Percentiles rank a stretch among this genome's conserved stretches.
Conservation (phyloP, 1,140 invertebrate species). For the Meloidogyne floridensis region DNA sequence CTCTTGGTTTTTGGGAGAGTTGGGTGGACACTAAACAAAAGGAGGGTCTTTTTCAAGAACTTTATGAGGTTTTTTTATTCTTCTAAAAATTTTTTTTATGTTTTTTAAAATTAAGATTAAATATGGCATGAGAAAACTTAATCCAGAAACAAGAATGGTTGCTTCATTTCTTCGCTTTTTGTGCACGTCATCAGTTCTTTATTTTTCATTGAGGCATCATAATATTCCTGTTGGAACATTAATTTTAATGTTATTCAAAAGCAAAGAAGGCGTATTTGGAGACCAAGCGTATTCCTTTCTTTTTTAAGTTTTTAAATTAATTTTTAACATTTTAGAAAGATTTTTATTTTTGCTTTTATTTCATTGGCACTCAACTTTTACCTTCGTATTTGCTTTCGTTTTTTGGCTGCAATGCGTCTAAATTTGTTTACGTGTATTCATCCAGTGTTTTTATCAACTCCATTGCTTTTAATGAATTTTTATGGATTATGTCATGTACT, state of each 20-base stretch:
- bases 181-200: conserved; percentile 36
- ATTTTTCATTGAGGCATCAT: conserved; percentile 29
- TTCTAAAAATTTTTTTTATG: conserved; percentile 1
- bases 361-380: conserved; percentile 39
- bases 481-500: conserved; percentile 34
- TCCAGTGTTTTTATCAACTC: conserved; percentile 28
- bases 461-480: conserved; percentile 43
- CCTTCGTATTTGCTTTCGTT: conserved; percentile 47
- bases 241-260: conserved; percentile 32
- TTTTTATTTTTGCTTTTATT: conserved; percentile 48
- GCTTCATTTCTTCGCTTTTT: conserved; percentile 41
- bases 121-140: conserved; percentile 56
- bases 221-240: conserved; percentile 34
- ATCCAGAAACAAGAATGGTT: conserved; percentile 43
- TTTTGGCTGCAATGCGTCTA: conserved; percentile 54
- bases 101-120: conserved; percentile 50
- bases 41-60: conserved; percentile 44
- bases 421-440: neutral
- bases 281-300: conserved; percentile 28
- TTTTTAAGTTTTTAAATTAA: conserved; percentile 7
- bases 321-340: conserved; percentile 31
- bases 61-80: conserved; percentile 43
- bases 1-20: conserved; percentile 59
- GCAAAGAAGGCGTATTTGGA: conserved; percentile 22
- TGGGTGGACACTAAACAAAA: conserved; percentile 50